Conservation (phyloP, 2,797 vertebrate species). For the Echiichthys vipera region DNA sequence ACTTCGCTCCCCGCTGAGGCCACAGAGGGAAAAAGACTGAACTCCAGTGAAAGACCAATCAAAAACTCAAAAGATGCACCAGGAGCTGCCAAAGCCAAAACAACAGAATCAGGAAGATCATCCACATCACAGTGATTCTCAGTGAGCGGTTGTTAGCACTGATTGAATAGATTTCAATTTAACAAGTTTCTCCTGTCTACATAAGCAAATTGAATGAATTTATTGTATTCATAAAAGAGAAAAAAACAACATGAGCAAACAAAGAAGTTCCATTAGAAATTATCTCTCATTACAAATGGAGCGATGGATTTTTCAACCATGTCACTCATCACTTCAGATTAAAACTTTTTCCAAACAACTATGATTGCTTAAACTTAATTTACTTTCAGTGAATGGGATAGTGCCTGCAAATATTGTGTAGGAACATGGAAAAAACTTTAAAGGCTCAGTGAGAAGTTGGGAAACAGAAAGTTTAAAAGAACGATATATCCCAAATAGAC, state of each 20-base stretch:
- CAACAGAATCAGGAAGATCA: conserved; percentile 78
- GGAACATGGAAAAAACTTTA: background rate
- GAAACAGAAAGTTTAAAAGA: conserved; percentile 23
- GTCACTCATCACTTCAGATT: conserved; percentile 31
- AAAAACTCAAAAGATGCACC: conserved; percentile 71
- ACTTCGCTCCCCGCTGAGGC: conserved; percentile 81
- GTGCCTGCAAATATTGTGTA: background rate
- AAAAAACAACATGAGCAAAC: conserved; percentile 47
- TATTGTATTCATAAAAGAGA: conserved; percentile 48
- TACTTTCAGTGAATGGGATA: background rate
- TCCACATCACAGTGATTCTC: conserved; percentile 70
- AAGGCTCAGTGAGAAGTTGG: conserved; percentile 11
- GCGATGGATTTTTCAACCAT: conserved; percentile 33
- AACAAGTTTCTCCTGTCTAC: conserved; percentile 59
- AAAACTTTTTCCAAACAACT: background rate
- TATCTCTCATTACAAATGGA: conserved; percentile 29
- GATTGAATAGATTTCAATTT: conserved; percentile 75
- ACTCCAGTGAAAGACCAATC: conserved; percentile 76
- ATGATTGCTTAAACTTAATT: background rate
- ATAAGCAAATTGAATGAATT: conserved; percentile 60
- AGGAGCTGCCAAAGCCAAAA: conserved; percentile 64
- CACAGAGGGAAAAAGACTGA: conserved; percentile 75
- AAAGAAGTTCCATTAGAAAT: conserved; percentile 42
- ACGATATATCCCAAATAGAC: conserved; percentile 35
- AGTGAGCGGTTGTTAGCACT: conserved; percentile 74